These are phyloP conservation scores for human (Homo sapiens) DNA, from an alignment of 2,113 vertebrate species.

Conservation along the genomic window GRCh38 chr14:99892501-99893000, in stretches of 20 bases:
- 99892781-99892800: background rate
- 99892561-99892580: conserved; percentile 71
- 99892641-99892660: conserved; percentile 13
- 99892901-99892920: accelerated
- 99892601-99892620: conserved; percentile 55
- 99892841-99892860: background rate
- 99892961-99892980: background rate
- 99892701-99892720: background rate
- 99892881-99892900: accelerated
- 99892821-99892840: accelerated
- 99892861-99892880: too few species aligned
- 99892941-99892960: too few species aligned
- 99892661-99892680: conserved; percentile 34
- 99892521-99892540: conserved; percentile 57
- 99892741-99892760: background rate
- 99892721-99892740: conserved; percentile 10
- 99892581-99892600: conserved; percentile 58
- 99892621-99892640: background rate
- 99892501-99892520: conserved; percentile 75
- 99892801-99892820: background rate
- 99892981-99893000: background rate
- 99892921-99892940: accelerated
- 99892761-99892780: background rate
- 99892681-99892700: background rate
- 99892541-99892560: conserved; percentile 67